Conservation (phyloP, 2,888 invertebrate genomes). For the Drosophila flavopinicola region DNA sequence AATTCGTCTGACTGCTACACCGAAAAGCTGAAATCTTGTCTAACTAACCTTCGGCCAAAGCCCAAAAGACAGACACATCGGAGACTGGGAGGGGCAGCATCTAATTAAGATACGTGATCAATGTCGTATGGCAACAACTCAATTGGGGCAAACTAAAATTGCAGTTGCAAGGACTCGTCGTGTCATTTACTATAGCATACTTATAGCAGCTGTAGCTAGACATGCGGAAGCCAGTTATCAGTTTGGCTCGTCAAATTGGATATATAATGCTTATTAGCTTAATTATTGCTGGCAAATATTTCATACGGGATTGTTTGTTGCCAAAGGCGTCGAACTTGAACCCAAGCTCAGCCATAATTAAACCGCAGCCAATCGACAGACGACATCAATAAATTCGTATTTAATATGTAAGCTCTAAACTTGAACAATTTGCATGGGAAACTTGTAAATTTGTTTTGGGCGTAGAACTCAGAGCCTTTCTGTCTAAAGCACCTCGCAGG, state of each 20-base stretch:
- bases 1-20: conserved; percentile 40
- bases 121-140: background rate
- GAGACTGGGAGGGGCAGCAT: conserved; percentile 24
- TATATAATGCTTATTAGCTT: conserved; percentile 6
- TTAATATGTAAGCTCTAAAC: conserved; percentile 29
- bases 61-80: conserved; percentile 26
- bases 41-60: conserved; percentile 59
- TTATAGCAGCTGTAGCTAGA: conserved; percentile 2
- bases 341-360: conserved; percentile 17
- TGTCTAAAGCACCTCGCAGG: conserved; percentile 38
- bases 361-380: conserved; percentile 18
- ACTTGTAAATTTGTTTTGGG: conserved; percentile 48
- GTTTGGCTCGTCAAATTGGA: background rate
- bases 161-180: background rate
- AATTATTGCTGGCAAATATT: conserved; percentile 8
- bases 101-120: conserved; percentile 9
- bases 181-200: conserved; percentile 18
- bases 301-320: conserved; percentile 40
- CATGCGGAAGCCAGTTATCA: conserved; percentile 36
- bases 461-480: conserved; percentile 53
- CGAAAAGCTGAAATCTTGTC: conserved; percentile 63
- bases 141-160: background rate
- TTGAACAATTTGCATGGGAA: conserved; percentile 67
- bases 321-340: conserved; percentile 38
- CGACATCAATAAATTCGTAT: conserved; percentile 40